phyloP scores from a whole-genome alignment of 2,888 invertebrate species.

The Hypena proboscidalis region DNA sequence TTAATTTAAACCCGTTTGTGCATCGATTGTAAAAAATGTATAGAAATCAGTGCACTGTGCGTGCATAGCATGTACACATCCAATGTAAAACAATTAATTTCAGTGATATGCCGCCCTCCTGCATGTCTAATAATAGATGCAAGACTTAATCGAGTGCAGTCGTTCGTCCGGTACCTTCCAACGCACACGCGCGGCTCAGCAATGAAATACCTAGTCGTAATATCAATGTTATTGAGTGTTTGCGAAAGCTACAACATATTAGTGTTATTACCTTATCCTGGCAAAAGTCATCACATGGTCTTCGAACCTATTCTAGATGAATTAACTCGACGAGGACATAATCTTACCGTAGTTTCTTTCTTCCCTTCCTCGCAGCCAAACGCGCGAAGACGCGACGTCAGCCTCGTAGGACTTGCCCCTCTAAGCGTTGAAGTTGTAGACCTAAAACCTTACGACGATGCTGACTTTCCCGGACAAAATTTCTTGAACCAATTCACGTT shows the following conservation, averaged over 20 bases:
- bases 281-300: conserved; percentile 80
- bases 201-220: conserved; percentile 26
- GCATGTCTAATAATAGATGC: conserved; percentile 24
- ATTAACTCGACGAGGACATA: conserved; percentile 69
- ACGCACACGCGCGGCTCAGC: conserved; percentile 26
- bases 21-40: too few species aligned
- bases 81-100: conserved; percentile 18
- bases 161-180: conserved; percentile 9
- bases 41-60: too few species aligned
- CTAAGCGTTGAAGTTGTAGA: conserved; percentile 55
- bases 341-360: conserved; percentile 76
- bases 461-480: conserved; percentile 29
- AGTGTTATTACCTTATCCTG: conserved; percentile 71
- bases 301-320: conserved; percentile 74
- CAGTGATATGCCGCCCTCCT: conserved; percentile 10
- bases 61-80: too few species aligned
- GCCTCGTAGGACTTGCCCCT: conserved; percentile 43
- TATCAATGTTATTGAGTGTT: conserved; percentile 28
- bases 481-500: conserved; percentile 38
- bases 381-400: conserved; percentile 57
- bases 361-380: conserved; percentile 56
- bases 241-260: conserved; percentile 59
- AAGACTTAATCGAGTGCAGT: conserved; percentile 17
- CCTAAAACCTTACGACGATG: conserved; percentile 44
- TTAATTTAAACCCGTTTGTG: too few species aligned